Evolutionary conservation across 2,113 vertebrate genomes (phyloP), one percentile per base, ranked within the genome.

Genomic region (Nothoprocta pentlandii): DNA sequence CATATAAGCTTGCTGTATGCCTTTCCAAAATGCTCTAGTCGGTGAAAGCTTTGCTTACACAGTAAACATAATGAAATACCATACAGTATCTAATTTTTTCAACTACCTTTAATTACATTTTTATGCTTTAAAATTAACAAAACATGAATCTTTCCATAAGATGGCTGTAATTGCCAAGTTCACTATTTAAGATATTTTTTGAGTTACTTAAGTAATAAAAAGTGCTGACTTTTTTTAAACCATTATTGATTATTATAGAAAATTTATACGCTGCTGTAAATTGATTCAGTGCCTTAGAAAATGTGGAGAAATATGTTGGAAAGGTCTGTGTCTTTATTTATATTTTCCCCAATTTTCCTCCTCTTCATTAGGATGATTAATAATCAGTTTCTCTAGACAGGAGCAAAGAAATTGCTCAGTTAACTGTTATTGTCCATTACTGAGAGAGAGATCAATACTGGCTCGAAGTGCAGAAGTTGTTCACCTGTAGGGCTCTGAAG

Each of bases 231-330:
- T 76, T 91, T 82, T 76, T 92, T 79, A 0, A 71, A 85, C 7
- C 9, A 5, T 53, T 88, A 78, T 90, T 80, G 68, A 87, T 92
- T 53, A 58, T n/a, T 36, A 44, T 10, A 77, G 25, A 83, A 89
- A 67, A 92, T 79, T 71, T 92, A 71, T 42, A 63, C 26, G 5
- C 16, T 70, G 5, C n/a, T 74, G 15, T 74, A 76, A 85, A 82
- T 66, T 87, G 68, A 89, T 86, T 49, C 47, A 75, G 9, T 67
- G 41, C n/a, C 86, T 89, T n/a, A 74, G 25, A 86, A 84, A 59
- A 10, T 36, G n/a, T 54, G 59, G 54, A 88, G 36, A 74, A 84
- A 49, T 49, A n/a, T 3, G 2, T 77, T 39, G 32, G 7, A 80
- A 42, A 51, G 2, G 19, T 69, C 14, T 36, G 2, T 85, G 34